Evolutionary conservation across 2,888 invertebrate genomes (phyloP).

Genomic region (Drosophila austrosaltans): DNA sequence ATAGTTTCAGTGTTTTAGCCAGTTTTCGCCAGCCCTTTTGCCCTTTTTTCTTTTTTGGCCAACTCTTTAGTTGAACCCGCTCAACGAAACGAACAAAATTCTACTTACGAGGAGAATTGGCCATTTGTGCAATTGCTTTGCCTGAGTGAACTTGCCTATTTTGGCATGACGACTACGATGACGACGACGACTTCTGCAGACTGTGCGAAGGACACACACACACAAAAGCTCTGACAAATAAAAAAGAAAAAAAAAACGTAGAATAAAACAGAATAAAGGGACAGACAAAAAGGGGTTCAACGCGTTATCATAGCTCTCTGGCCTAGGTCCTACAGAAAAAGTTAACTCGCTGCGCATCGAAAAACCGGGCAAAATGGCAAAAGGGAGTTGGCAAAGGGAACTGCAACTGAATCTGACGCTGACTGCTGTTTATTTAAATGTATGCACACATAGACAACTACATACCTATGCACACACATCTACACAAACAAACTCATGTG

Average conservation of each 20-base stretch:
- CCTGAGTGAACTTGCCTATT: slow-evolving; percentile 81
- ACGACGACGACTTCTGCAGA: slow-evolving; percentile 33
- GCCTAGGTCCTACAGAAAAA: slow-evolving; percentile 52
- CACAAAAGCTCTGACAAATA: slow-evolving; percentile 16
- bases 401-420: slow-evolving; percentile 57
- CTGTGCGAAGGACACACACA: slow-evolving; percentile 3
- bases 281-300: slow-evolving; percentile 19
- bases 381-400: slow-evolving; percentile 47
- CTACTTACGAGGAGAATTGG: slow-evolving; percentile 78
- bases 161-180: slow-evolving; percentile 76
- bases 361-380: slow-evolving; percentile 22
- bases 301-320: slow-evolving; percentile 40
- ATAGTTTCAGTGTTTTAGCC: slow-evolving; percentile 66
- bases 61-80: slow-evolving; percentile 16
- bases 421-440: slow-evolving; percentile 75
- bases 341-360: slow-evolving; percentile 56
- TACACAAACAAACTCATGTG: slow-evolving; percentile 17
- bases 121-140: slow-evolving; percentile 82
- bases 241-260: background rate
- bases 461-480: background rate
- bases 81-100: slow-evolving; percentile 73
- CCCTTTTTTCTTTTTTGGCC: background rate
- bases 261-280: background rate
- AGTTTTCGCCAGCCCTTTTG: slow-evolving; percentile 33
- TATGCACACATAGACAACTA: slow-evolving; percentile 29